Base-by-base conservation (phyloP, 2,888 invertebrate species). In the Poecilobothrus nobilitatus region DNA sequence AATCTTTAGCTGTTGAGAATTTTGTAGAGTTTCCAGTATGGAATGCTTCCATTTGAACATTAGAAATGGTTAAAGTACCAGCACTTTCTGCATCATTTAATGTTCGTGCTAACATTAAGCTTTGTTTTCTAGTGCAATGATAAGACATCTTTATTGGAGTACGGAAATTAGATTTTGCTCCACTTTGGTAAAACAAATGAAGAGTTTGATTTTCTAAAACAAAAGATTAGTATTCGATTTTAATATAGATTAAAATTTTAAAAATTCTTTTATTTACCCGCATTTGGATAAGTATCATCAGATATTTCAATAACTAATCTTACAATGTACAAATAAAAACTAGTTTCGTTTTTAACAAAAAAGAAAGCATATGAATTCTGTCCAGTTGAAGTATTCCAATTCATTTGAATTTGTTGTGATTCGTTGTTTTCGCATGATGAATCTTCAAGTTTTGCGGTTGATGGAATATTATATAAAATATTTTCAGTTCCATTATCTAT, bases 1-100 rank as follows among this genome's bases (percentile, higher is more conserved):
- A 94, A 76, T 92, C 90, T 83, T 86, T 82, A 86, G 91, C 89
- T 71, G 85, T 81, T 69, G 87, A 87, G 81, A 91, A 92, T 0
- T 76, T 79, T n/a, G 82, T 82, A n/a, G 74, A 71, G 34, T 84
- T 82, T 0, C 80, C 77, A 18, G 79, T 80, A 72, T 85, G 84
- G 85, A 90, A 94, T 5, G 92, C 92, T 81, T 93, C 88, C 75
- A 90, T 84, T 77, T 91, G 91, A 65, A 92, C 82, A 70, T 86
- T 82, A 27, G 86, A 84, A 15, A 92, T 76, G 22, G 83, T 84
- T 34, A 91, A 76, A 7, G 78, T 79, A 10, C 86, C 88, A n/a
- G 75, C 72, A 2, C 76, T 73, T 0, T 70, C 68, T 12, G 74
- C 74, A 21, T 72, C 71, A 27, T 68, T 67, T 34, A 78, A 61